A percentile compares a stretch with the other conserved stretches of the same genome.
These are phyloP conservation scores for Theristus sp. DNA, from an alignment of 2,888 invertebrate genomes.

Conservation along the genomic window DNA sequence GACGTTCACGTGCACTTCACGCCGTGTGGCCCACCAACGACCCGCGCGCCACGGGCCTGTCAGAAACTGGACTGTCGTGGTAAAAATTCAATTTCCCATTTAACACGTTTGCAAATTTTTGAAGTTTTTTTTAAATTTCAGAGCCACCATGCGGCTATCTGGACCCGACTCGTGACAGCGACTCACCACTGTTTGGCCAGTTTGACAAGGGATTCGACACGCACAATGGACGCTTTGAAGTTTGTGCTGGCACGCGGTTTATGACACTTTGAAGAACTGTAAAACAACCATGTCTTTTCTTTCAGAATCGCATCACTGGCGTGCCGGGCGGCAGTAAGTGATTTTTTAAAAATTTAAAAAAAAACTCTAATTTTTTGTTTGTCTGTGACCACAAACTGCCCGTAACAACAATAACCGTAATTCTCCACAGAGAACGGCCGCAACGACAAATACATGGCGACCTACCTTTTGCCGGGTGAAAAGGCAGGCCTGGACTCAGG, in stretches of 20 bases:
- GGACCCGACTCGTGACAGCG: neutral
- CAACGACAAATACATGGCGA: neutral
- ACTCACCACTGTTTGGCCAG: neutral
- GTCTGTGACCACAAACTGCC: neutral
- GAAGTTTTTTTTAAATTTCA: neutral
- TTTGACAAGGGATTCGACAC: neutral
- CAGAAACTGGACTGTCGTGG: neutral
- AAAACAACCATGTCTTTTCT: no score
- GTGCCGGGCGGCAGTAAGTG: neutral
- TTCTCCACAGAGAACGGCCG: neutral
- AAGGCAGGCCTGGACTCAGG: neutral
- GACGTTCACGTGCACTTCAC: neutral
- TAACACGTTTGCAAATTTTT: no score
- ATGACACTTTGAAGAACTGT: no score
- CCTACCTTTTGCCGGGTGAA: neutral
- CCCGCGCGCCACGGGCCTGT: neutral
- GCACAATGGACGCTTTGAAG: neutral
- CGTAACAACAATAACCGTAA: neutral
- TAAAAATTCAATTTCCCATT: no score
- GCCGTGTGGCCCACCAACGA: neutral
- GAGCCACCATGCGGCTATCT: neutral
- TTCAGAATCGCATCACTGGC: neutral
- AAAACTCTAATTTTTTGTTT: neutral
- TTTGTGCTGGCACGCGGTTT: no score
- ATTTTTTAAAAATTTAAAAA: no score